Conservation (phyloP, 2,888 invertebrate genomes). For the Petrophora chlorosata region DNA sequence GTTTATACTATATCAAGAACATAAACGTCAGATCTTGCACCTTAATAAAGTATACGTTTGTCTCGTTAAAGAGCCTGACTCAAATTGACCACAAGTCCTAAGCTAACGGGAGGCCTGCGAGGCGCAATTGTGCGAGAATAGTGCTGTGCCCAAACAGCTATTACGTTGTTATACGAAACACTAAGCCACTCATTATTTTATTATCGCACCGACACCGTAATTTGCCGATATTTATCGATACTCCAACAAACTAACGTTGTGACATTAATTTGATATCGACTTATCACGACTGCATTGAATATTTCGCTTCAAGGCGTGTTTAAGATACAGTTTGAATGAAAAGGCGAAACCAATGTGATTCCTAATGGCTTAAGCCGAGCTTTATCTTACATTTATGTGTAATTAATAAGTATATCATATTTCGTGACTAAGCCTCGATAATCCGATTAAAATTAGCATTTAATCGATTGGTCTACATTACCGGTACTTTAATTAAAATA, state of each 20-base stretch:
- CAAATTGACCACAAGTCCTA: neutral
- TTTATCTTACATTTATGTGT: constrained; percentile 7
- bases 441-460: constrained; percentile 4
- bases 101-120: constrained; percentile 30
- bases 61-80: neutral
- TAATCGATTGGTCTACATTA: neutral
- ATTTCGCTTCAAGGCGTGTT: constrained; percentile 50
- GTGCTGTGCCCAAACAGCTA: constrained; percentile 33
- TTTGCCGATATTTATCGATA: constrained; percentile 48
- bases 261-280: constrained; percentile 64
- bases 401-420: neutral
- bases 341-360: constrained; percentile 11
- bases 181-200: constrained; percentile 63
- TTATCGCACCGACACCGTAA: constrained; percentile 59
- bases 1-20: too few relatives aligned
- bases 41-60: too few relatives aligned
- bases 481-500: neutral
- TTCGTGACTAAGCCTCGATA: constrained; percentile 10
- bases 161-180: constrained; percentile 55
- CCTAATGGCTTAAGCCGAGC: constrained; percentile 4
- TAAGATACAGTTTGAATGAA: constrained; percentile 12
- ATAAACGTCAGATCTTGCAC: too few relatives aligned
- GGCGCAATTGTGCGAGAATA: constrained; percentile 51
- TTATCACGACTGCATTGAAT: constrained; percentile 62
- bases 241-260: constrained; percentile 48